Evolutionary conservation across 2,113 vertebrate species (phyloP).

Genomic region (Hiodon alosoides): DNA sequence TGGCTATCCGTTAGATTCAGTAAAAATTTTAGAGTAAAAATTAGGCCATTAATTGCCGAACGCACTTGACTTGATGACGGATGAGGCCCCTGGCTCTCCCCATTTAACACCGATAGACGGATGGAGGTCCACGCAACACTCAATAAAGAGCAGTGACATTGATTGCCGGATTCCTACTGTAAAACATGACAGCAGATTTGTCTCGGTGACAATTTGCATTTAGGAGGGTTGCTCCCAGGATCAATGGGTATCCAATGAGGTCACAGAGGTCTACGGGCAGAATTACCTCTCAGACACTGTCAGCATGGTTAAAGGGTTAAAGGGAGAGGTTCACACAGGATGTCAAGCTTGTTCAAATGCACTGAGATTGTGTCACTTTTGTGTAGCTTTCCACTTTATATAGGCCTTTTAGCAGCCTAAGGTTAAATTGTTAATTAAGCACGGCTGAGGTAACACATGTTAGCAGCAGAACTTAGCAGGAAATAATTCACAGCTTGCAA

Average conservation of each 20-base stretch:
- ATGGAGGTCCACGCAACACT: slow-evolving; percentile 44
- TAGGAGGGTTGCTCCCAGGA: slow-evolving; percentile 33
- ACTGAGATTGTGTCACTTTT: no score
- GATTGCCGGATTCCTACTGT: slow-evolving; percentile 59
- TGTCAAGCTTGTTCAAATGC: not conserved
- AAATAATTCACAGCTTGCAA: no score
- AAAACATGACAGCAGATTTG: slow-evolving; percentile 55
- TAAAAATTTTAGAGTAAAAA: no score
- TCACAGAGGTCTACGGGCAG: slow-evolving; percentile 44
- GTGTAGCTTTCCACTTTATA: no score
- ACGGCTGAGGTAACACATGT: no score
- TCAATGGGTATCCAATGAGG: slow-evolving; percentile 60
- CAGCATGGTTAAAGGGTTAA: not conserved
- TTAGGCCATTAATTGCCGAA: slow-evolving; percentile 52
- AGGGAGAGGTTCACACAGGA: not conserved
- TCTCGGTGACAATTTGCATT: slow-evolving; percentile 58
- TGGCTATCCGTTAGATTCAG: slow-evolving; percentile 32
- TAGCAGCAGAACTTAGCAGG: no score
- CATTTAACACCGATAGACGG: slow-evolving; percentile 51
- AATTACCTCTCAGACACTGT: slow-evolving; percentile 42
- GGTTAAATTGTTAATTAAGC: no score
- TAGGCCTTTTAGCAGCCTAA: no score
- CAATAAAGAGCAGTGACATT: slow-evolving; percentile 42
- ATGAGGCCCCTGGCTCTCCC: slow-evolving; percentile 50
- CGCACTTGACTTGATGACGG: slow-evolving; percentile 56